Evolutionary conservation across 2,113 vertebrate genomes (phyloP), one percentile per base, ranked within the genome.

Genomic region (Scomber scombrus): DNA sequence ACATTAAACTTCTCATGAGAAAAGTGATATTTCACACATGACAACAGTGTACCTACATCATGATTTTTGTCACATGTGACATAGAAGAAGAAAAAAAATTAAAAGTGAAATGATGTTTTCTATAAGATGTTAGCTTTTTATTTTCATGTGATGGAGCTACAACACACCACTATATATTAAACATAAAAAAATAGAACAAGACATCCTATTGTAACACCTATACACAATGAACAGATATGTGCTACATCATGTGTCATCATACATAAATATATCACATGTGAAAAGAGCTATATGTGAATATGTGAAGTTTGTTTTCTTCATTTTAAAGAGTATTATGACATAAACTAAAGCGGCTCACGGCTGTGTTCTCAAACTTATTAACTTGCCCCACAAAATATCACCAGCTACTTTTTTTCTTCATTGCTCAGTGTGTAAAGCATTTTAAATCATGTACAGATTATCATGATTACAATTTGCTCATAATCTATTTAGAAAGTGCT

Each of bases 401-500:
- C 12, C 47, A 64, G 57, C 9, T 57, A 56, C 16, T 77, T 68
- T 26, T 26, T 11, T 75, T 74, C 21, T 12, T 65, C 70, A 86
- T 57, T 86, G 71, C 74, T 80, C 56, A 47, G 65, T n/a, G 3
- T 67, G 50, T 71, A 57, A 78, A 86, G 81, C 29, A 58, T 68
- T 81, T 84, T 57, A 82, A 55, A 82, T 75, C 70, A 81, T 73
- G 66, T 63, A 62, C 47, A 84, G 91, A 87, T 80, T 60, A 91
- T 71, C 40, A 23, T 73, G 74, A 89, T 89, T 80, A 74, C 78
- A 85, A 56, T 85, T 84, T 78, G 75, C 58, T 75, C 78, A 63
- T 84, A 86, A 81, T 88, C 80, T 75, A 67, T 90, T 79, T 82
- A 81, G 81, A 91, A 85, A 78, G 80, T 75, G 73, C 71, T 74